These are phyloP conservation scores for Drosophila flavopinicola DNA, from an alignment of 2,888 invertebrate species.

Conservation along the genomic window DNA sequence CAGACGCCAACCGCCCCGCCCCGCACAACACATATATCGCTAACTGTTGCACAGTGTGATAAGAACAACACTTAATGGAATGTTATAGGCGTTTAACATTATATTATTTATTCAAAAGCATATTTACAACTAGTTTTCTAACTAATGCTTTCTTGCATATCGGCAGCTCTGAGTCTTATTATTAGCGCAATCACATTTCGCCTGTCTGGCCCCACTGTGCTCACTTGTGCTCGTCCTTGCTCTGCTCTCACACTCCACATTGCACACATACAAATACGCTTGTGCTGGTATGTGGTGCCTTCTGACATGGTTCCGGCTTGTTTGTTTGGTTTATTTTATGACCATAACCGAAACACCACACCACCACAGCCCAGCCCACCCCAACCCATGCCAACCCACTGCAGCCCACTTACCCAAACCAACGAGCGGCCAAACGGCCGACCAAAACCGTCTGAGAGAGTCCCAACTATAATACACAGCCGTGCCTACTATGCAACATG, in stretches of 20 bases:
- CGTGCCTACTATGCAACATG: conserved; percentile 61
- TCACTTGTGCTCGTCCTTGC: conserved; percentile 48
- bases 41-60: conserved; percentile 30
- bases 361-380: conserved; percentile 16
- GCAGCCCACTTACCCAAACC: conserved; percentile 19
- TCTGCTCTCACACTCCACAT: conserved; percentile 12
- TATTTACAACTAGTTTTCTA: too few relatives aligned
- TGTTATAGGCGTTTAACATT: neutral
- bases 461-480: conserved; percentile 65
- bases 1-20: too few relatives aligned
- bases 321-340: conserved; percentile 83
- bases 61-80: too few relatives aligned
- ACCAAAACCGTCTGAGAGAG: conserved; percentile 18
- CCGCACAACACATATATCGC: conserved; percentile 14
- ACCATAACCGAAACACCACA: conserved; percentile 75
- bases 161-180: neutral
- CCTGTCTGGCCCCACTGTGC: conserved; percentile 34
- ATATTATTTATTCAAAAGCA: neutral
- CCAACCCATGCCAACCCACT: too few relatives aligned
- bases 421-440: conserved; percentile 25
- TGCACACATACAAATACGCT: conserved; percentile 28
- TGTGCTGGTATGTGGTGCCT: conserved; percentile 57
- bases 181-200: neutral
- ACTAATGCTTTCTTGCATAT: neutral
- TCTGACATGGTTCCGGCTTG: conserved; percentile 82